A percentile compares a stretch with the other conserved stretches of the same genome.
Conservation (phyloP, 2,113 vertebrate species). For the Sebastes fasciatus region DNA sequence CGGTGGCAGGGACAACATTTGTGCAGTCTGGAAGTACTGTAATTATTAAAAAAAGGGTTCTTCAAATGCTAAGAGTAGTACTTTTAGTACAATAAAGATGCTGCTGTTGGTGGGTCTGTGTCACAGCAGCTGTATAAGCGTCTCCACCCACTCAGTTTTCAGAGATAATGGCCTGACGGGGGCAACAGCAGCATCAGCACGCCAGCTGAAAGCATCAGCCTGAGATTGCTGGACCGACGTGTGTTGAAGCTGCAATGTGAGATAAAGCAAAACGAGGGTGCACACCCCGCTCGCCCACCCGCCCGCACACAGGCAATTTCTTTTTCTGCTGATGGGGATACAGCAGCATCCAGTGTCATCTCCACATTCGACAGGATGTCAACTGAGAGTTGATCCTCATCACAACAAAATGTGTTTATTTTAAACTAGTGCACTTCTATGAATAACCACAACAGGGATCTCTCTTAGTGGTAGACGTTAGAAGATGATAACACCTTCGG, state of each 20-base stretch:
- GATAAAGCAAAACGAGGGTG: conserved; percentile 35
- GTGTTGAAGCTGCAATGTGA: neutral
- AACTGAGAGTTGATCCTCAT: conserved; percentile 5
- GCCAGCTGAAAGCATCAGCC: neutral
- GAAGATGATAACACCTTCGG: no score
- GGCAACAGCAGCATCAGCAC: conserved; percentile 41
- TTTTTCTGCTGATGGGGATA: neutral
- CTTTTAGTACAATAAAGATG: neutral
- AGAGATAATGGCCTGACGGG: conserved; percentile 46
- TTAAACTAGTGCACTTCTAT: neutral
- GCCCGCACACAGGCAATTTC: conserved; percentile 1
- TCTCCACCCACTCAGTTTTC: conserved; percentile 23
- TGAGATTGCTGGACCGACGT: conserved; percentile 5
- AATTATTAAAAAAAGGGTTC: neutral
- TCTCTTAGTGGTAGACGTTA: no score
- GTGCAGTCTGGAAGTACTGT: neutral
- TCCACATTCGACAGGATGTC: conserved; percentile 13
- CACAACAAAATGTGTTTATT: conserved; percentile 3
- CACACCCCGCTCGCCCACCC: no score
- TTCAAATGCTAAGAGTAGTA: neutral
- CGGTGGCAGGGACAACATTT: neutral
- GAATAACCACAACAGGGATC: neutral
- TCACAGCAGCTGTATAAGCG: neutral
- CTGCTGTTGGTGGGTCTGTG: conserved; percentile 25
- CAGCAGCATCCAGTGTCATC: neutral